Conservation (phyloP, 2,113 vertebrate species). For the Australoheros scitulus region DNA sequence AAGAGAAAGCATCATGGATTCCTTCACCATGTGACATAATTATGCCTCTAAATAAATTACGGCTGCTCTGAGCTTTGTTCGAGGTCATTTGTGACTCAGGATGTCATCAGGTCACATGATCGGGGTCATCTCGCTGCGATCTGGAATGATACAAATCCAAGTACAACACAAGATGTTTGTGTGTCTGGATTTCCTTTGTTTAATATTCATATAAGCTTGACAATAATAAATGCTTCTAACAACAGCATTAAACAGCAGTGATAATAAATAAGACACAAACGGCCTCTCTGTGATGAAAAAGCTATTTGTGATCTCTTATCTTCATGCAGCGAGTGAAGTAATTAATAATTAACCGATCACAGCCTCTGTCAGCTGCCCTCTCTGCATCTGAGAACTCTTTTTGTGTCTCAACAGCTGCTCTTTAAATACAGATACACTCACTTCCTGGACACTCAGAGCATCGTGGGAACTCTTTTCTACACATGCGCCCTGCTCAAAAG, state of each 20-base stretch:
- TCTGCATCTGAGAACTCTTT: not conserved
- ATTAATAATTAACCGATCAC: not conserved
- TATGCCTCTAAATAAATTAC: not conserved
- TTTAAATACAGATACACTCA: conserved; percentile 6
- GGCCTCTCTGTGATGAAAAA: not conserved
- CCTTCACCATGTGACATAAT: not conserved
- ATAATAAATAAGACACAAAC: not conserved
- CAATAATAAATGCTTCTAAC: not conserved
- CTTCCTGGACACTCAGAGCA: not conserved
- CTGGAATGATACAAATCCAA: not conserved
- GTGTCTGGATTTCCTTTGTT: not conserved
- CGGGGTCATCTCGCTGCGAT: not conserved
- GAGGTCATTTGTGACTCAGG: not conserved
- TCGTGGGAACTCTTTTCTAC: not conserved
- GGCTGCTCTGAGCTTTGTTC: not conserved
- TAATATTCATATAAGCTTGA: not conserved
- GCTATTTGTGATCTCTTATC: not conserved
- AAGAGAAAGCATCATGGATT: not conserved
- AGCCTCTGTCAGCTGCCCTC: not conserved
- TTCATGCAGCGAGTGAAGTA: not conserved
- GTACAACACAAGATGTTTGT: not conserved
- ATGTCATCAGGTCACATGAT: not conserved
- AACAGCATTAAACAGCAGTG: not conserved
- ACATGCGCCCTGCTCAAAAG: not conserved
- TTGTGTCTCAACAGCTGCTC: conserved; percentile 1